Percentiles rank a stretch among this genome's conserved stretches.
Evolutionary conservation across 2,888 invertebrate genomes (phyloP).

Genomic region (Lycaena phlaeas): DNA sequence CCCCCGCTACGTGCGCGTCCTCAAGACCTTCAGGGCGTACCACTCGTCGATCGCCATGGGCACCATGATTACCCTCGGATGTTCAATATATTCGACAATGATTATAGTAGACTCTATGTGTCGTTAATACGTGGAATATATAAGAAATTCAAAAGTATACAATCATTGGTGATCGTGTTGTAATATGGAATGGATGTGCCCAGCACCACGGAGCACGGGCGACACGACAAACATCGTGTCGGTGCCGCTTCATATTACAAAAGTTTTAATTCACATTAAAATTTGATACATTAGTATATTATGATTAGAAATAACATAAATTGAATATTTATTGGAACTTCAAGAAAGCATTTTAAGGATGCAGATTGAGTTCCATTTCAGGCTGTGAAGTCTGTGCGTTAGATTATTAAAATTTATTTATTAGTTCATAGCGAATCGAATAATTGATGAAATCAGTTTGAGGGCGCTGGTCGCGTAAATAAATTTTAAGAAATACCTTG

Average conservation of each 20-base stretch:
- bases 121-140: slow-evolving; percentile 27
- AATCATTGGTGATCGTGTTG: not conserved
- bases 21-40: slow-evolving; percentile 81
- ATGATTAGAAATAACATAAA: no score
- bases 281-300: no score
- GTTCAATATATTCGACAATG: slow-evolving; percentile 62
- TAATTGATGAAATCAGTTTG: slow-evolving; percentile 19
- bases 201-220: no score
- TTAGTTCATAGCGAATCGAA: slow-evolving; percentile 19
- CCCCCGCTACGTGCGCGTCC: slow-evolving; percentile 83
- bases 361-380: slow-evolving; percentile 26
- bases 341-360: slow-evolving; percentile 24
- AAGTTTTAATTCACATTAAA: no score
- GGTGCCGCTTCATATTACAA: no score
- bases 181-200: slow-evolving; percentile 16
- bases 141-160: slow-evolving; percentile 1
- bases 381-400: slow-evolving; percentile 48
- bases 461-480: slow-evolving; percentile 50
- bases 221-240: no score
- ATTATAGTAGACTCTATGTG: slow-evolving; percentile 62
- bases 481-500: slow-evolving; percentile 25
- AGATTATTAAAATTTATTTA: slow-evolving; percentile 14
- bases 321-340: no score
- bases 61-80: slow-evolving; percentile 75
- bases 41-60: slow-evolving; percentile 87